Conservation (phyloP, 2,113 vertebrate species). For the Butorides virescens region DNA sequence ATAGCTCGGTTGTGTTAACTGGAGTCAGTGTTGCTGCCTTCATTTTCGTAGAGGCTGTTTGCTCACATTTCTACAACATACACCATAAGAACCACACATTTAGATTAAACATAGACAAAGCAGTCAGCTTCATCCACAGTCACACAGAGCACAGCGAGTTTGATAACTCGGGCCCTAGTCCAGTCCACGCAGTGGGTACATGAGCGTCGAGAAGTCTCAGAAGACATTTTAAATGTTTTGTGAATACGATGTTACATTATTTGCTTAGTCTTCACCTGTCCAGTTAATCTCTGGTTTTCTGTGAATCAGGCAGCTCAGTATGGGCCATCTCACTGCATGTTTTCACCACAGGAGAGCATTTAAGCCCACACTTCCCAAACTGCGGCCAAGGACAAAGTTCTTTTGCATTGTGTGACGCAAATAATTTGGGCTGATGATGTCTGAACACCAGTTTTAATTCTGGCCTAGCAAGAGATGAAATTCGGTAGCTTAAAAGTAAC, state of each 20-base stretch:
- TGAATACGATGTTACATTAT: neutral
- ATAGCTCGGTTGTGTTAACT: neutral
- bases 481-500: neutral
- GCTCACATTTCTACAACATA: neutral
- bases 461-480: neutral
- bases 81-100: neutral
- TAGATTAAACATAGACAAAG: neutral
- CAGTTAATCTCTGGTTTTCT: slow-evolving; percentile 2
- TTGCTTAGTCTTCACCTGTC: neutral
- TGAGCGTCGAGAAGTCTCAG: neutral
- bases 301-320: neutral
- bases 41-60: neutral
- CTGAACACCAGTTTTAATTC: neutral
- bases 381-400: neutral
- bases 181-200: neutral
- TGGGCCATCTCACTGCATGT: neutral
- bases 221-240: neutral
- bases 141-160: neutral
- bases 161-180: neutral
- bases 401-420: neutral
- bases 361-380: neutral
- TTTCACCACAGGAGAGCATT: neutral
- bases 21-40: neutral
- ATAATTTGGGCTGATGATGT: neutral
- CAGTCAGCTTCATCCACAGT: neutral